Conservation (phyloP, 1,140 invertebrate species). For the Andrena cerasifolii region DNA sequence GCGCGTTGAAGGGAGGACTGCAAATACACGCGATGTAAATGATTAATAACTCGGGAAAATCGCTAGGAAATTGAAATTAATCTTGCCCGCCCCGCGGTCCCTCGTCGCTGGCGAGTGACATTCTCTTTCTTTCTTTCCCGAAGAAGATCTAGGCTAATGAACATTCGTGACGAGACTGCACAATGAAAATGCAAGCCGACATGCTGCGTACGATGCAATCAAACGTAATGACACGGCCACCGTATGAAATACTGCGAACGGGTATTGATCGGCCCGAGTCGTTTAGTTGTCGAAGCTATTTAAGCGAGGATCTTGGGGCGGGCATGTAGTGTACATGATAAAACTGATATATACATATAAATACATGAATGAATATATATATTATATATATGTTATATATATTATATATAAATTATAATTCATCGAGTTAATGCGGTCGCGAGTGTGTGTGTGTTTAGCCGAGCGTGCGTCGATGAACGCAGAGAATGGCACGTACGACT, state of each 20-base stretch:
- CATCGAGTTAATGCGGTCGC: constrained; percentile 58
- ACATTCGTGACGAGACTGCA: constrained; percentile 5
- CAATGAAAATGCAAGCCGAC: constrained; percentile 10
- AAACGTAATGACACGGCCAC: constrained; percentile 53
- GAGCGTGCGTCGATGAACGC: constrained; percentile 5
- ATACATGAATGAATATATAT: constrained; percentile 54
- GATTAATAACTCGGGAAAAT: constrained; percentile 60
- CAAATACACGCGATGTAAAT: constrained; percentile 47
- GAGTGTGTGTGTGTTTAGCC: constrained; percentile 47
- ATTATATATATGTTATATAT: constrained; percentile 47
- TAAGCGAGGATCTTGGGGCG: constrained; percentile 65
- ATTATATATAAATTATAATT: constrained; percentile 59
- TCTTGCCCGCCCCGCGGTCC: constrained; percentile 62
- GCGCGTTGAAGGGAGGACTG: background rate
- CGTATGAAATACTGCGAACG: constrained; percentile 42
- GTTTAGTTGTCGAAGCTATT: constrained; percentile 67
- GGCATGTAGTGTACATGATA: constrained; percentile 64
- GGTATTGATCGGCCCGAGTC: constrained; percentile 43
- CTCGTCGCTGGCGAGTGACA: background rate
- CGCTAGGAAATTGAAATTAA: constrained; percentile 68
- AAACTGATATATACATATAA: constrained; percentile 56
- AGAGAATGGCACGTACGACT: constrained; percentile 36
- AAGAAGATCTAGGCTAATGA: background rate
- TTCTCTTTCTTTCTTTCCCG: background rate
- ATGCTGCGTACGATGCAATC: constrained; percentile 59